phyloP scores from a whole-genome alignment of 37 sponge, comb jelly and placozoan species.

The Theonella swinhoei region DNA sequence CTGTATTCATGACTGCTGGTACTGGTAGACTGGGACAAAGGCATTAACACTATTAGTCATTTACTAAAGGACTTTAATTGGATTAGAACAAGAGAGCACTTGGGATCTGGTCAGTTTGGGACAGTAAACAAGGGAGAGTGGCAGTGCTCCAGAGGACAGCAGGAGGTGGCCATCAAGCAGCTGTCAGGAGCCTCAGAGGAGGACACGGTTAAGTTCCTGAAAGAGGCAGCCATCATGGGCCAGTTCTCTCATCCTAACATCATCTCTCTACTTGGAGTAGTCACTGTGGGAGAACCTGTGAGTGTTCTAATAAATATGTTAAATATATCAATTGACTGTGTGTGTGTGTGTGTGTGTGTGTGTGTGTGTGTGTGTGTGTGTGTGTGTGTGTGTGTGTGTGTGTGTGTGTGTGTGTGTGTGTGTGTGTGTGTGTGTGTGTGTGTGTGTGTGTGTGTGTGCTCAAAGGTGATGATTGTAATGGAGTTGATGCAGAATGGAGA shows the following conservation, averaged over 20 bases:
- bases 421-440: neutral
- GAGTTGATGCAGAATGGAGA: slow-evolving; percentile 66
- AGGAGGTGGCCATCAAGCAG: slow-evolving; percentile 56
- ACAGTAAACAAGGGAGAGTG: slow-evolving; percentile 54
- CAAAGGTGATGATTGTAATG: slow-evolving; percentile 67
- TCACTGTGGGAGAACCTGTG: slow-evolving; percentile 74
- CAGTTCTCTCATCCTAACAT: slow-evolving; percentile 70
- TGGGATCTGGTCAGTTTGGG: slow-evolving; percentile 71
- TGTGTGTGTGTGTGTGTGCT: neutral
- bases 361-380: neutral
- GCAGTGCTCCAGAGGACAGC: slow-evolving; percentile 13
- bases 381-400: neutral
- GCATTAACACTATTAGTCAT: too few relatives aligned
- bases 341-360: too few relatives aligned
- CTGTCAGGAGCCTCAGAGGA: slow-evolving; percentile 38
- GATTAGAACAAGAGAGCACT: slow-evolving; percentile 3
- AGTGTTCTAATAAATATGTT: neutral
- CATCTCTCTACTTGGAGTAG: slow-evolving; percentile 56
- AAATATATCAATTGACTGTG: too few relatives aligned
- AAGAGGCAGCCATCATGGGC: slow-evolving; percentile 73
- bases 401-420: neutral
- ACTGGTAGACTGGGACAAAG: too few relatives aligned
- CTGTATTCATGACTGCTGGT: too few relatives aligned
- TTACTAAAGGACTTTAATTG: too few relatives aligned
- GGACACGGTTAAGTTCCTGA: slow-evolving; percentile 54